Evolutionary conservation across 2,113 vertebrate species (phyloP).

Genomic region (Platichthys stellatus): DNA sequence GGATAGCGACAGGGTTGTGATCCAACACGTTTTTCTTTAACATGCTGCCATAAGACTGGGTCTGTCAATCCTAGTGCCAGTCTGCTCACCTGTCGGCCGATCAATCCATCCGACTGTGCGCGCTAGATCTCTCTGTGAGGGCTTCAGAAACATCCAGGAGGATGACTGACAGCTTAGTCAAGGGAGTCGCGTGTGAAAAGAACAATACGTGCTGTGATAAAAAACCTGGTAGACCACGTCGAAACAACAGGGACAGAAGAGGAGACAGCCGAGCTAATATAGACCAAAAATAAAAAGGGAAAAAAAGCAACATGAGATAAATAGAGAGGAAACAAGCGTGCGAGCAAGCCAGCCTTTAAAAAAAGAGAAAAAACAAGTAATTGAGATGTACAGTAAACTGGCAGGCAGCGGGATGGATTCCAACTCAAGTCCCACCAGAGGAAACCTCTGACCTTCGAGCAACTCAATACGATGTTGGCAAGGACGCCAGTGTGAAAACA

Average conservation of each 20-base stretch:
- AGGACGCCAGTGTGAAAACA: slow-evolving; percentile 12
- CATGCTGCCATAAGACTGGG: slow-evolving; percentile 13
- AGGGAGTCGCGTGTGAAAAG: background rate
- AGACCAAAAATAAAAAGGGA: slow-evolving; percentile 25
- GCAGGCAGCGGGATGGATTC: slow-evolving; percentile 16
- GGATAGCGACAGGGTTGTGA: slow-evolving; percentile 8
- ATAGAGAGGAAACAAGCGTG: slow-evolving; percentile 12
- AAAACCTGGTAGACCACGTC: slow-evolving; percentile 17
- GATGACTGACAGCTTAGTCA: slow-evolving; percentile 27
- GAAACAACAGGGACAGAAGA: slow-evolving; percentile 21
- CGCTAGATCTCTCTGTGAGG: slow-evolving; percentile 18
- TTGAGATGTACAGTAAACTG: slow-evolving; percentile 29
- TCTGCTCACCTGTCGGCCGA: slow-evolving; percentile 18
- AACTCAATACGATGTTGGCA: slow-evolving; percentile 49
- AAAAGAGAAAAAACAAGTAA: slow-evolving; percentile 13
- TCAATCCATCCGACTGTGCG: slow-evolving; percentile 32
- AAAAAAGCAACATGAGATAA: background rate
- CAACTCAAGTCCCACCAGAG: slow-evolving; percentile 27
- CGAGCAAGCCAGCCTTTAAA: background rate
- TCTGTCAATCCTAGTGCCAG: slow-evolving; percentile 16
- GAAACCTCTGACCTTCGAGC: slow-evolving; percentile 39
- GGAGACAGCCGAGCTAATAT: slow-evolving; percentile 32
- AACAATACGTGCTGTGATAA: background rate
- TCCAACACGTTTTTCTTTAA: slow-evolving; percentile 44
- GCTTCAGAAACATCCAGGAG: slow-evolving; percentile 13